These are phyloP conservation scores for Platorchestia sp. DNA, from an alignment of 1,140 invertebrate species.

Conservation along the genomic window DNA sequence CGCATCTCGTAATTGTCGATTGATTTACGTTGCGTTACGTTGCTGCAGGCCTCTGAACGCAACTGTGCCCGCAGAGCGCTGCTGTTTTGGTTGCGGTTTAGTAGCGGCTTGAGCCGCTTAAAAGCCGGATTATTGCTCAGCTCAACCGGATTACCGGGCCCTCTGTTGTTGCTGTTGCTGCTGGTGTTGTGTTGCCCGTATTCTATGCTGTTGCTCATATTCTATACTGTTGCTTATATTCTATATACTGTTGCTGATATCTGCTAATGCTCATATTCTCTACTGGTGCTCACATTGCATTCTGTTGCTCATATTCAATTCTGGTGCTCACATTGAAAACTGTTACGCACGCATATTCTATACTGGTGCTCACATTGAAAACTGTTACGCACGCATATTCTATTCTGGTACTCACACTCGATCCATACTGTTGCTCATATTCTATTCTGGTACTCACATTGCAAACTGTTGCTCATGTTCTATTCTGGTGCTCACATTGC, in stretches of 20 bases:
- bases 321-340: no score
- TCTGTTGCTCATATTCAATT: not conserved
- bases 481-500: no score
- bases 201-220: not conserved
- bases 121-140: not conserved
- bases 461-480: not conserved
- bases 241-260: not conserved
- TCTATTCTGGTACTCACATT: no score
- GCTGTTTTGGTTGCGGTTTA: constrained; percentile 43
- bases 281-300: not conserved
- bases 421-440: not conserved
- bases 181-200: not conserved
- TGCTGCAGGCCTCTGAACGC: not conserved
- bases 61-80: not conserved
- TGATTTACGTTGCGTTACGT: not conserved
- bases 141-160: not conserved
- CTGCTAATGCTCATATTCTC: not conserved
- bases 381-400: not conserved
- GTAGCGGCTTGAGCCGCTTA: not conserved
- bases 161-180: not conserved
- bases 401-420: not conserved
- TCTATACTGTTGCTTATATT: not conserved
- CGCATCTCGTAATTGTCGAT: not conserved
- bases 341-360: not conserved
- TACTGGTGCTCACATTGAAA: not conserved